A percentile compares a stretch with the other conserved stretches of the same genome.
Evolutionary conservation across 2,888 invertebrate genomes (phyloP).

Genomic region (Anaspis maculata): DNA sequence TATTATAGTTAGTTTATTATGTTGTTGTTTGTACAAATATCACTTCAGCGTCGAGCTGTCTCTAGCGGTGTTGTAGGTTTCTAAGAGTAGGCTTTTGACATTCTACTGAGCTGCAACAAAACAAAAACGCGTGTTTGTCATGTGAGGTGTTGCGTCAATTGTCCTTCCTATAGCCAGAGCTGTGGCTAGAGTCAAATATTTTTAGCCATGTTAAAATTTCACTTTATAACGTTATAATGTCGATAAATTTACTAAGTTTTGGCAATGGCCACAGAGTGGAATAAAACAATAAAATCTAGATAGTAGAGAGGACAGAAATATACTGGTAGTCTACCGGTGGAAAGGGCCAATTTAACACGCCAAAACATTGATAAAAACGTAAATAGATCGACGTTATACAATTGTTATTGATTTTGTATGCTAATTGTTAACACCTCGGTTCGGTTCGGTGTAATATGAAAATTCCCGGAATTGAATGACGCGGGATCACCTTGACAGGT

Average conservation of each 20-base stretch:
- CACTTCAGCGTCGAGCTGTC: constrained; percentile 6
- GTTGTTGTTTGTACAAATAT: no score
- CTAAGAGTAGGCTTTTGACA: constrained; percentile 26
- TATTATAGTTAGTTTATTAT: constrained; percentile 1
- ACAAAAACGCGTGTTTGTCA: constrained; percentile 18
- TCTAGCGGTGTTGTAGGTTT: constrained; percentile 12
- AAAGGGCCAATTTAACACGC: no score
- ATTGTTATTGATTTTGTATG: no score
- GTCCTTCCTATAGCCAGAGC: not conserved
- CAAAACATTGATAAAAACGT: not conserved
- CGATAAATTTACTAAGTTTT: constrained; percentile 1
- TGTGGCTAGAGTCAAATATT: constrained; percentile 6
- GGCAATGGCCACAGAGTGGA: not conserved
- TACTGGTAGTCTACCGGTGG: no score
- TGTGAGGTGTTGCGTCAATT: constrained; percentile 6
- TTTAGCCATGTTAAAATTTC: constrained; percentile 8
- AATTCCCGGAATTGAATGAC: no score
- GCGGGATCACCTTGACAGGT: no score
- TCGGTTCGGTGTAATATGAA: no score
- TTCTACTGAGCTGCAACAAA: constrained; percentile 27
- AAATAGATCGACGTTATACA: no score
- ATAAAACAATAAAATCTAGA: no score
- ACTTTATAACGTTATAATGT: not conserved
- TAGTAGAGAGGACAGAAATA: no score
- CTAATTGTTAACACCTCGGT: no score